Evolutionary conservation across 1,140 invertebrate genomes (phyloP).

Genomic region (Teleogryllus occipitalis): DNA sequence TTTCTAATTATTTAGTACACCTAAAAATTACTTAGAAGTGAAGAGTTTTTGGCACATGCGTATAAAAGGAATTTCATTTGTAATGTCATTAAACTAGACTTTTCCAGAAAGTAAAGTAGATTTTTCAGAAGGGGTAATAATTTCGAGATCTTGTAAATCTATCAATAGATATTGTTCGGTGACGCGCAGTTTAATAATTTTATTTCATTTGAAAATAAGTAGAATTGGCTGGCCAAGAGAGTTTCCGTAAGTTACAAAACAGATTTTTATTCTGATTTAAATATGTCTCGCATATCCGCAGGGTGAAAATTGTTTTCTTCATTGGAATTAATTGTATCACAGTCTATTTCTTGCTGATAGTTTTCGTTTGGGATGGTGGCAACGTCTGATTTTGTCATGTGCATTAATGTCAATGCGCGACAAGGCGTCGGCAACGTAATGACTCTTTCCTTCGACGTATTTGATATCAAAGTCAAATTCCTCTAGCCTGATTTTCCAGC

Average conservation of each 20-base stretch:
- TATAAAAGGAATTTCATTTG: not conserved
- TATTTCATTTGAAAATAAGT: not conserved
- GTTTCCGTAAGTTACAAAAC: not conserved
- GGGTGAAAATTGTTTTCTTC: not conserved
- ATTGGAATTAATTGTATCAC: not conserved
- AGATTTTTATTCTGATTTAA: not conserved
- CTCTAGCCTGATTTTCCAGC: constrained; percentile 24
- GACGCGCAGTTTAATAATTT: not conserved
- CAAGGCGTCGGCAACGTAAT: constrained; percentile 26
- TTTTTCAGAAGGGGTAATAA: not conserved
- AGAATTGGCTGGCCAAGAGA: not conserved
- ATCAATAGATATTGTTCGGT: not conserved
- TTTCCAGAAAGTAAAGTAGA: too few relatives aligned
- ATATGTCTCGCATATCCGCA: not conserved
- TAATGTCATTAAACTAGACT: not conserved
- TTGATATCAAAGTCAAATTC: constrained; percentile 28
- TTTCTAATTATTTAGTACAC: not conserved
- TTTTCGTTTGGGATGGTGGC: not conserved
- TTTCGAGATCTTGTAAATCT: not conserved
- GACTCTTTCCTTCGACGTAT: constrained; percentile 29
- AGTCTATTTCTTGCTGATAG: not conserved
- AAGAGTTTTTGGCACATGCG: not conserved
- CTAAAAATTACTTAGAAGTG: not conserved
- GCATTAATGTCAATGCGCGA: constrained; percentile 22
- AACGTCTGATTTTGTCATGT: not conserved